Evolutionary conservation across 1,140 invertebrate species (phyloP).

Genomic region (Drosophila nikananu): DNA sequence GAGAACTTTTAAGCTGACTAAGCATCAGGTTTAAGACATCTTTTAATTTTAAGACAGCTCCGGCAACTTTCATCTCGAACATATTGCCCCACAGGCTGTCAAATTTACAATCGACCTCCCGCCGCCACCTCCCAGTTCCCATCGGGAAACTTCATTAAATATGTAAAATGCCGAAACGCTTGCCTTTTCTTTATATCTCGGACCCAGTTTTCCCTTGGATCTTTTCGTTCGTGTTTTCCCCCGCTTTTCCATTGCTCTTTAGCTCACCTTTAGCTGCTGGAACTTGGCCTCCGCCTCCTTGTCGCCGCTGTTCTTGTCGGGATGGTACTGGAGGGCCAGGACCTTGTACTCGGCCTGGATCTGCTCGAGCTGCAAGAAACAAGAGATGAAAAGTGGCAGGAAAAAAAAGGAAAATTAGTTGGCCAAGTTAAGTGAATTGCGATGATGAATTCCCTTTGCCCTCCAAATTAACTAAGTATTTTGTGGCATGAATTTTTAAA

Average conservation of each 20-base stretch:
- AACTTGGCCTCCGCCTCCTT: conserved; percentile 93
- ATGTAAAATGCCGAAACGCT: conserved; percentile 66
- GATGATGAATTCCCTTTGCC: conserved; percentile 65
- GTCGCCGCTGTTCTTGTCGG: conserved; percentile 96
- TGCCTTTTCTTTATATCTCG: conserved; percentile 53
- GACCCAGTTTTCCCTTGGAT: conserved; percentile 17
- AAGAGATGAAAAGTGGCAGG: conserved; percentile 12
- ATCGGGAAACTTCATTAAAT: conserved; percentile 70
- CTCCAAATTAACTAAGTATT: conserved; percentile 67
- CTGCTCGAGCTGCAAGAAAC: conserved; percentile 92
- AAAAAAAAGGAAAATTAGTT: conserved; percentile 31
- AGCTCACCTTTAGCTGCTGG: conserved; percentile 92
- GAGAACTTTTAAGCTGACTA: conserved; percentile 10
- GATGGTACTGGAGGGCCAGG: conserved; percentile 95
- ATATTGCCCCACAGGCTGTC: conserved; percentile 59
- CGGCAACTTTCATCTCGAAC: conserved; percentile 56
- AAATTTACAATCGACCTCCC: conserved; percentile 19
- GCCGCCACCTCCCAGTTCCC: background rate
- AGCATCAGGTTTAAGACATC: conserved; percentile 32
- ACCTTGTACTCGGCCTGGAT: conserved; percentile 96
- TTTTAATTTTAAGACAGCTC: conserved; percentile 35
- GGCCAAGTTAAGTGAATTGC: conserved; percentile 70
- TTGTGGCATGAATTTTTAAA: conserved; percentile 65
- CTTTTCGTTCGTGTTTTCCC: background rate
- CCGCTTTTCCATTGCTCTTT: background rate